phyloP scores from a whole-genome alignment of 2,113 vertebrate genomes.

The Podocnemis expansa region DNA sequence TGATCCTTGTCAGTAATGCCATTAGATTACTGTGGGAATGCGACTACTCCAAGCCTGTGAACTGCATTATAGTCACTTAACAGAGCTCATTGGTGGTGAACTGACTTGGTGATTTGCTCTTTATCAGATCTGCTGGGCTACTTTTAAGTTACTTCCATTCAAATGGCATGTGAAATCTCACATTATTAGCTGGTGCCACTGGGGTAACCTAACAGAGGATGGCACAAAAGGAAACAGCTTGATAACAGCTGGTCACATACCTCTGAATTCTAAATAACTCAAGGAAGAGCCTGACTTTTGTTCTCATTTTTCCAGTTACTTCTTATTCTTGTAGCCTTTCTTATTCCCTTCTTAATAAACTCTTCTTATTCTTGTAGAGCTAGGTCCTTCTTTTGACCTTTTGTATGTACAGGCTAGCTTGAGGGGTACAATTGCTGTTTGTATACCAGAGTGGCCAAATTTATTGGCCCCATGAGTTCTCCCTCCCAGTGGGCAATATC shows the following conservation, averaged over 20 bases:
- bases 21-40: conserved; percentile 55
- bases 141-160: conserved; percentile 24
- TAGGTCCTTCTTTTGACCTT: neutral
- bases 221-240: neutral
- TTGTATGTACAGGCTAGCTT: neutral
- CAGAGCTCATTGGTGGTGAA: conserved; percentile 54
- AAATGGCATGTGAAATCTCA: conserved; percentile 31
- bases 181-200: conserved; percentile 4
- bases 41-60: conserved; percentile 49
- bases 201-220: conserved; percentile 27
- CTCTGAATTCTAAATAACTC: neutral
- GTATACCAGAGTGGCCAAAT: neutral
- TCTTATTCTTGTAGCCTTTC: neutral
- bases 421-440: neutral
- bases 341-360: too few relatives aligned
- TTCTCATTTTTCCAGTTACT: neutral
- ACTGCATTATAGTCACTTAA: conserved; percentile 58
- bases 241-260: conserved; percentile 4
- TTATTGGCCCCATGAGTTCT: too few relatives aligned
- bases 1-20: conserved; percentile 59
- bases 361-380: too few relatives aligned
- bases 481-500: too few relatives aligned
- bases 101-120: conserved; percentile 50
- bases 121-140: conserved; percentile 40
- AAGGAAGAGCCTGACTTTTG: neutral